These are phyloP conservation scores for Venusia cambrica DNA, from an alignment of 2,888 invertebrate species.

Conservation along the genomic window DNA sequence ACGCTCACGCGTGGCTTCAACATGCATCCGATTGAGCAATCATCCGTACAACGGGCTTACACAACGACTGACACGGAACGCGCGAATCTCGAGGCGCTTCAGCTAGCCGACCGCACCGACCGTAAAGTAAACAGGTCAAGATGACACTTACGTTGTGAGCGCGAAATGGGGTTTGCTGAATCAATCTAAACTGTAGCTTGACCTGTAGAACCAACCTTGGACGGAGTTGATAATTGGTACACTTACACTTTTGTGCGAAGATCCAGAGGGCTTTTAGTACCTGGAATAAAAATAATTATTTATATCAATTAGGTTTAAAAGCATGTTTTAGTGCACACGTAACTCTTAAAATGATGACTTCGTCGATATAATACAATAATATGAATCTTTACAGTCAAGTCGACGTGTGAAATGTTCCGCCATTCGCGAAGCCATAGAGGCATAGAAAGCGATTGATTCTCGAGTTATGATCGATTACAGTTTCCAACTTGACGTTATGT, in stretches of 20 bases:
- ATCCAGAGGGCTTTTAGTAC: slow-evolving; percentile 36
- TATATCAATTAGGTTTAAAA: no score
- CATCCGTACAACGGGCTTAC: slow-evolving; percentile 61
- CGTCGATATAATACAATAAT: slow-evolving; percentile 1
- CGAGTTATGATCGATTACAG: slow-evolving; percentile 12
- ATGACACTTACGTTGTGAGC: no score
- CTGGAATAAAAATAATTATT: slow-evolving; percentile 44
- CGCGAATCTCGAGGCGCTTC: slow-evolving; percentile 33
- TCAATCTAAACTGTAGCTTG: no score
- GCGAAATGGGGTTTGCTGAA: no score
- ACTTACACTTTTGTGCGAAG: slow-evolving; percentile 59
- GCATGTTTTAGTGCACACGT: no score
- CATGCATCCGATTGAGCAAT: slow-evolving; percentile 75
- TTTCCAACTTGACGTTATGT: slow-evolving; percentile 17
- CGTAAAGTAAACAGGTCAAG: slow-evolving; percentile 22
- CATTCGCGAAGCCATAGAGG: slow-evolving; percentile 10
- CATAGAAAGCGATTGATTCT: slow-evolving; percentile 16
- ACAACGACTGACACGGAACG: slow-evolving; percentile 50
- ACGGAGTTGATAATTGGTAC: no score
- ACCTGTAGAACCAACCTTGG: no score
- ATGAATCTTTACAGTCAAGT: no score
- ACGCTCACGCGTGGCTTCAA: slow-evolving; percentile 64
- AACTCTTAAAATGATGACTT: no score
- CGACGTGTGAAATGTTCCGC: slow-evolving; percentile 7
- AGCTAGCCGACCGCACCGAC: slow-evolving; percentile 24